A percentile compares a stretch with the other conserved stretches of the same genome.
phyloP scores from a whole-genome alignment of 1,140 invertebrate species.

The Platorchestia sp. region DNA sequence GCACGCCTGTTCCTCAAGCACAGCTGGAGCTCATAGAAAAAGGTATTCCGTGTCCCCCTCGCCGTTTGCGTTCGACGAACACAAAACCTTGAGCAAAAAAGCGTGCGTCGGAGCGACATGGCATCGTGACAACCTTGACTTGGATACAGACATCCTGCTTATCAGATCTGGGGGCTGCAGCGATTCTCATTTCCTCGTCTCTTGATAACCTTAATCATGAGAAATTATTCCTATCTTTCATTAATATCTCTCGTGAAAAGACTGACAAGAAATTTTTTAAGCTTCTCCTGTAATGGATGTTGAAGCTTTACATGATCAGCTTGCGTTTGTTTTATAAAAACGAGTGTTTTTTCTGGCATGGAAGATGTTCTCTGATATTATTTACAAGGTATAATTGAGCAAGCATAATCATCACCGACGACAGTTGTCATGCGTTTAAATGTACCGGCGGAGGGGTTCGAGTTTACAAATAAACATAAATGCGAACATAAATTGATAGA shows the following conservation, averaged over 20 bases:
- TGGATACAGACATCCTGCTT: conserved; percentile 10
- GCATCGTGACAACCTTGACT: conserved; percentile 42
- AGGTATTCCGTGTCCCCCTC: background rate
- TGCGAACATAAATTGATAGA: too few relatives aligned
- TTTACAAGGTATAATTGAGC: background rate
- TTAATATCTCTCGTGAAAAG: background rate
- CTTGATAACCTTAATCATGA: background rate
- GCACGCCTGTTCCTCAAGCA: background rate
- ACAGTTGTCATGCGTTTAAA: background rate
- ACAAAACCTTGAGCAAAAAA: conserved; percentile 34
- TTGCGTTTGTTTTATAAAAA: background rate
- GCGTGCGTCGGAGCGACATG: background rate
- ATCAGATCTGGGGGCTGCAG: background rate
- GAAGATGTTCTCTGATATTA: background rate
- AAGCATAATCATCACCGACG: background rate
- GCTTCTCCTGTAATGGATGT: background rate
- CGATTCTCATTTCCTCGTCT: background rate
- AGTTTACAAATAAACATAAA: too few relatives aligned
- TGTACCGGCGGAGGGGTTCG: too few relatives aligned
- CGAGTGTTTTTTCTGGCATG: background rate
- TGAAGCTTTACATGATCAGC: background rate
- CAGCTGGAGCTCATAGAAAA: background rate
- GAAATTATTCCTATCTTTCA: background rate
- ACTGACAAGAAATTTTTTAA: background rate
- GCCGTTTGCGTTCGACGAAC: background rate